Evolutionary conservation across 2,113 vertebrate genomes (phyloP).

Genomic region (Limnothrissa miodon): DNA sequence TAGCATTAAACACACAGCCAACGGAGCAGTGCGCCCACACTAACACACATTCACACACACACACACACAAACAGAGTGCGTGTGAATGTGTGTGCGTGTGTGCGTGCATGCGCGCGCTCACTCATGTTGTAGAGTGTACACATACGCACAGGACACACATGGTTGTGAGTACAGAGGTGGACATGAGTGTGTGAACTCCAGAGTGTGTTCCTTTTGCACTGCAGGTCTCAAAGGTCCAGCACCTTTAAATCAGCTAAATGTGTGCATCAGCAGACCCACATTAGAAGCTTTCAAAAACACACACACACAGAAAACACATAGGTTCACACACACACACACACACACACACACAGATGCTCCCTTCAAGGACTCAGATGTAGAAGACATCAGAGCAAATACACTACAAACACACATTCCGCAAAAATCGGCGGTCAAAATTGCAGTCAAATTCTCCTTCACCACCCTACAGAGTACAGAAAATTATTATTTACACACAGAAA

Average conservation of each 20-base stretch:
- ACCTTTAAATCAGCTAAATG: neutral
- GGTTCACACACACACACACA: constrained; percentile 20
- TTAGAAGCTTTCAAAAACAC: neutral
- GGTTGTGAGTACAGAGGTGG: neutral
- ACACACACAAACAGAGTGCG: constrained; percentile 42
- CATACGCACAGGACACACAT: neutral
- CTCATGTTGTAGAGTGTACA: constrained; percentile 9
- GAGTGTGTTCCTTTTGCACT: neutral
- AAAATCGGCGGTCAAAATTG: too few species aligned
- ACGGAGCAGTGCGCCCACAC: constrained; percentile 54
- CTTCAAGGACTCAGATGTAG: too few species aligned
- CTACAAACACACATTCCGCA: neutral
- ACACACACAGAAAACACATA: constrained; percentile 22
- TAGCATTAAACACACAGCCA: constrained; percentile 49
- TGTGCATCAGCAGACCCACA: neutral
- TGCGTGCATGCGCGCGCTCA: too few species aligned
- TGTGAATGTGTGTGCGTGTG: too few species aligned
- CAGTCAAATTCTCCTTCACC: too few species aligned
- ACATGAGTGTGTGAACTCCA: neutral
- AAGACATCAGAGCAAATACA: neutral
- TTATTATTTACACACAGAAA: too few species aligned
- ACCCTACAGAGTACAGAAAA: too few species aligned
- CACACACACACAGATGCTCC: constrained; percentile 2
- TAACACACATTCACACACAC: constrained; percentile 20
- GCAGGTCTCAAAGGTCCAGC: neutral